Base-by-base conservation (phyloP, 2,797 vertebrate species). In the Pseudotriccus pelzelni region DNA sequence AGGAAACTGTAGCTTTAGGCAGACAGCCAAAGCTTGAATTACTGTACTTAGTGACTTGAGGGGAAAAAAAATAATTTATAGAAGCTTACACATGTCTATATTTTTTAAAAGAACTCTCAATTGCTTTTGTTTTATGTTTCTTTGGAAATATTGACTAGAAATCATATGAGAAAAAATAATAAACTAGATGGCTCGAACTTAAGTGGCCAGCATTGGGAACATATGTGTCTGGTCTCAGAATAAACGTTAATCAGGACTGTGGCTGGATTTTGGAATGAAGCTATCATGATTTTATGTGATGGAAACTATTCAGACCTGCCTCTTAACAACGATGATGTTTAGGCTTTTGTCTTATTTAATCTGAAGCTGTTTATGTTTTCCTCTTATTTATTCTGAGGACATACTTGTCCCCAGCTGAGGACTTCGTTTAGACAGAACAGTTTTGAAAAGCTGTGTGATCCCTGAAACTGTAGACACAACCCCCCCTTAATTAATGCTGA, bases 1-100 rank as follows among this genome's bases (percentile, higher is more conserved):
- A 96, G 89, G 94, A 91, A 97, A 97, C 90, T 96, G 95, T 96
- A 88, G 76, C 87, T 96, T 92, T 96, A 92, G 96, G 91, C 94
- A 95, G 50, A 13, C 25, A 91, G 96, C 95, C 97, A 97, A 97
- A 93, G 73, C 76, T 79, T 87, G 93, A 94, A 96, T 97, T 93
- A 89, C 84, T 60, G 50, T 92, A 70, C 89, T 92, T 89, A 75
- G 94, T 81, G 96, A 94, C 84, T 52, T 85, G 24, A 92, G 73
- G 50, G 58, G 52, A 55, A 70, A 37, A 81, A 91, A 93, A 89
- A 77, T 55, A 85, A 95, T 66, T 96, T 89, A 76, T 79, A 69
- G 59, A 59, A 53, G 72, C 69, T 91, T 92, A 88, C 55, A 49
- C 63, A 69, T 52, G 75, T 93, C 89, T 97, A 3, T 58, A 47